A percentile compares a stretch with the other conserved stretches of the same genome.
phyloP scores from a whole-genome alignment of 1,140 invertebrate genomes.

The Drosophila littoralis region DNA sequence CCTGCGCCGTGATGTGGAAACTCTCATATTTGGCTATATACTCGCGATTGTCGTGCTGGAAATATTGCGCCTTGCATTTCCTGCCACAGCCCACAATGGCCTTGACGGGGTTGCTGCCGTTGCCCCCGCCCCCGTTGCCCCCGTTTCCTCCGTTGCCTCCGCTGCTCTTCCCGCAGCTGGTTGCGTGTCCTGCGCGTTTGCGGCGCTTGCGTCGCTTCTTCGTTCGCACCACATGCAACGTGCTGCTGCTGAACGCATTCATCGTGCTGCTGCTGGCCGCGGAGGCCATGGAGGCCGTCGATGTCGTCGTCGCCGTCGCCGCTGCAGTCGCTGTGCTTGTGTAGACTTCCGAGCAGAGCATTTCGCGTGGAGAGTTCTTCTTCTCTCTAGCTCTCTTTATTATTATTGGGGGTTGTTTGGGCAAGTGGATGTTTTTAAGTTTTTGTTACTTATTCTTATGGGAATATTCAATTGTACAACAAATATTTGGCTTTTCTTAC shows the following conservation, averaged over 20 bases:
- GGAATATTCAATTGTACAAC: too few relatives aligned
- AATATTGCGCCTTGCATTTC: constrained; percentile 72
- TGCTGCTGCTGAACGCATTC: constrained; percentile 36
- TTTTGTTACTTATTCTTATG: neutral
- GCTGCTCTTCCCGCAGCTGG: constrained; percentile 15
- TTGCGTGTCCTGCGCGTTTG: constrained; percentile 69
- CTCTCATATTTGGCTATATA: constrained; percentile 72
- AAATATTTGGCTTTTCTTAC: too few relatives aligned
- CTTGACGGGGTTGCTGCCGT: constrained; percentile 15
- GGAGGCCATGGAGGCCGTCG: constrained; percentile 13
- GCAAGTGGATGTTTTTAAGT: constrained; percentile 8
- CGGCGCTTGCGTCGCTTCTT: constrained; percentile 78
- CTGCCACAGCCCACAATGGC: constrained; percentile 41
- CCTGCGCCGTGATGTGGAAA: constrained; percentile 63
- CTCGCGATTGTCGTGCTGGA: constrained; percentile 79
- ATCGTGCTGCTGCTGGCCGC: constrained; percentile 31
- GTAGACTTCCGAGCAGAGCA: constrained; percentile 76
- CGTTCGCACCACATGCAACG: constrained; percentile 54
- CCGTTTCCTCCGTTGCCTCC: too few relatives aligned
- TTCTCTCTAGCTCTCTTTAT: neutral
- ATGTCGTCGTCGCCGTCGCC: constrained; percentile 43
- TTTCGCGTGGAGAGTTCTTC: constrained; percentile 36
- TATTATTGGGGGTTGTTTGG: constrained; percentile 6
- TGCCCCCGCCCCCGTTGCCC: constrained; percentile 16
- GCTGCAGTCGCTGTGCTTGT: constrained; percentile 53